Evolutionary conservation across 1,140 invertebrate species (phyloP), one percentile per base, ranked within the genome.

Genomic region (Octopus sinensis): DNA sequence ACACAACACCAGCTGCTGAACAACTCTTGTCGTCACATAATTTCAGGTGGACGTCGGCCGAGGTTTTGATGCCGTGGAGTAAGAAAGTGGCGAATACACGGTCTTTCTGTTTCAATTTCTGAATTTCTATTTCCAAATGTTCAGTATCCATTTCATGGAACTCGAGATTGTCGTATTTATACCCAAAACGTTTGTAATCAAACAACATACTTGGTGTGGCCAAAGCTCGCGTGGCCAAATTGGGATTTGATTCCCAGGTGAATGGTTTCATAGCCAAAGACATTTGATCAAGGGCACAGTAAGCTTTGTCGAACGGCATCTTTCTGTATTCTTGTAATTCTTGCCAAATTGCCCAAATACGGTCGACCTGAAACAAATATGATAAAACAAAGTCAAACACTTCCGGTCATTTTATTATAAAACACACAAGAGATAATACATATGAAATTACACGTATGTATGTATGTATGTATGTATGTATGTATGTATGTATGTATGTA

Each of bases 281-380:
- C 84, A 85, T 84, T 56, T 78, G 76, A 68, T 81, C 82, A 53
- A 84, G 23, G 51, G 84, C 84, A 62, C 84, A 85, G 77, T 84
- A 82, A 5, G 84, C 83, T 79, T 79, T 30, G 77, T 82, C 77
- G 75, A 75, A 52, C 4, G 80, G 76, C 53, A 82, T 56, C 17
- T 81, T 76, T 54, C 84, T 62, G n/a, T 81, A 53, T 80, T 83
- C 81, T 81, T 85, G 84, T 71, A 85, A 77, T 76, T 82, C 84
- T 79, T 85, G 84, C 84, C 84, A 85, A 9, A 85, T 79, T 12
- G 54, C 79, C 79, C 79, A 79, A 17, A 79, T 13, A n/a, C 79
- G 54, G 52, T 79, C 79, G 5, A 79, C 79, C 43, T 79, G 77
- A 10, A 54, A 78, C 30, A 43, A 43, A 43, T 43, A 43, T 43